Evolutionary conservation across 1,140 invertebrate genomes (phyloP), one percentile per base, ranked within the genome.

Genomic region (Drosophila bocqueti): DNA sequence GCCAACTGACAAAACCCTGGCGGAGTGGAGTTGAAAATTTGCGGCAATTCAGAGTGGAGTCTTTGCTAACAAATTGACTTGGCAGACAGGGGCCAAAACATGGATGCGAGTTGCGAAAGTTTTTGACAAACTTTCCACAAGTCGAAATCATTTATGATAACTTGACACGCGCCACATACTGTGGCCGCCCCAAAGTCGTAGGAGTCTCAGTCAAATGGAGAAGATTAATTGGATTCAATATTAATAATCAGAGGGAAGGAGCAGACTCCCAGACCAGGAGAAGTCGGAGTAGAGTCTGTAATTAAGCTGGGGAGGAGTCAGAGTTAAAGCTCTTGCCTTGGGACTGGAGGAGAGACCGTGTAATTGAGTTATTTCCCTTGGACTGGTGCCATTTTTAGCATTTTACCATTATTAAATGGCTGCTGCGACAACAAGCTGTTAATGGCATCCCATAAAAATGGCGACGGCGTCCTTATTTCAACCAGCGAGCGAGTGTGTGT

Each of bases 311-410:
- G 55, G 50, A 15, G 31, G 46, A 24, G 38, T 47, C 15, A 11
- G 36, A 49, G 67, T 65, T 82, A n/a, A 16, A 11, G 36, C 36
- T 24, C 9, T 36, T 4, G 31, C n/a, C 15, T 5, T 6, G 8
- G 29, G 13, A 34, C 29, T 65, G 62, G 45, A 1, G 16, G 24
- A 26, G 46, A n/a, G 47, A 29, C 62, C 72, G 38, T 75, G 64
- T 89, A 89, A 90, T 89, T 90, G 78, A 90, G 85, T 89, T 89
- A 90, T 85, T 85, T 85, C 68, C 63, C 81, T 76, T 69, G 69
- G 78, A 81, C 60, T 90, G 78, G 60, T 59, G 71, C 65, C 74
- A 81, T 73, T 90, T 83, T 62, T 62, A 68, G 62, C 63, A 85
- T 79, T 83, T 83, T 69, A 74, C 74, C 89, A 83, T 89, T 87